These are phyloP conservation scores for Smithornis capensis DNA, from an alignment of 2,113 vertebrate genomes.

Conservation along the genomic window DNA sequence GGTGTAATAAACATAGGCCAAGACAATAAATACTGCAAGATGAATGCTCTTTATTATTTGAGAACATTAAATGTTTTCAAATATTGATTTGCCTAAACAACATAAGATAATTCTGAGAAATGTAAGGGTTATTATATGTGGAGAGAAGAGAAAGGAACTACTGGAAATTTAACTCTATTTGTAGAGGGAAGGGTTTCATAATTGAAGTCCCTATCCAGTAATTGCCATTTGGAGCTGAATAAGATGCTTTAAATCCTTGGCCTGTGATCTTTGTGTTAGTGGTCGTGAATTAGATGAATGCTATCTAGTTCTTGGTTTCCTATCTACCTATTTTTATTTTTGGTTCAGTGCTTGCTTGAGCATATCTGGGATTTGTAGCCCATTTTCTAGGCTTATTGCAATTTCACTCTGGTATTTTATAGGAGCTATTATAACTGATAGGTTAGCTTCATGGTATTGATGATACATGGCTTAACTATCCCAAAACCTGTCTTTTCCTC, in stretches of 20 bases:
- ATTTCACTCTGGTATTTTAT: slow-evolving; percentile 84
- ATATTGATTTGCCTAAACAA: slow-evolving; percentile 34
- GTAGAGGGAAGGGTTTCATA: not conserved
- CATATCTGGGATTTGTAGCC: slow-evolving; percentile 88
- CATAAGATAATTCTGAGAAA: slow-evolving; percentile 4
- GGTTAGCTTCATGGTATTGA: slow-evolving; percentile 81
- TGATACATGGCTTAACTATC: slow-evolving; percentile 80
- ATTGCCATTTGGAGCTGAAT: slow-evolving; percentile 55
- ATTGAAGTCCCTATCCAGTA: slow-evolving; percentile 46
- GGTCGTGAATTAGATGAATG: slow-evolving; percentile 78
- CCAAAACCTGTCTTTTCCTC: slow-evolving; percentile 61
- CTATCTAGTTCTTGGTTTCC: slow-evolving; percentile 76
- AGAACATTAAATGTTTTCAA: not conserved
- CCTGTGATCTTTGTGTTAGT: slow-evolving; percentile 76
- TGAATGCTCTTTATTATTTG: not conserved
- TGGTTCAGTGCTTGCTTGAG: slow-evolving; percentile 86
- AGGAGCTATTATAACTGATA: slow-evolving; percentile 87
- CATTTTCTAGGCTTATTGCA: slow-evolving; percentile 86
- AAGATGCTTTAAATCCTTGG: slow-evolving; percentile 77
- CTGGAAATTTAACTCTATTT: not conserved
- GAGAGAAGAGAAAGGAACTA: not conserved
- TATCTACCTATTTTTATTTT: slow-evolving; percentile 85
- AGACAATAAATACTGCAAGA: not conserved
- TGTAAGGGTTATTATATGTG: not conserved
- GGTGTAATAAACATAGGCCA: not conserved